Base-by-base conservation (phyloP, 2,888 invertebrate genomes). In the Xanthorhoe designata region DNA sequence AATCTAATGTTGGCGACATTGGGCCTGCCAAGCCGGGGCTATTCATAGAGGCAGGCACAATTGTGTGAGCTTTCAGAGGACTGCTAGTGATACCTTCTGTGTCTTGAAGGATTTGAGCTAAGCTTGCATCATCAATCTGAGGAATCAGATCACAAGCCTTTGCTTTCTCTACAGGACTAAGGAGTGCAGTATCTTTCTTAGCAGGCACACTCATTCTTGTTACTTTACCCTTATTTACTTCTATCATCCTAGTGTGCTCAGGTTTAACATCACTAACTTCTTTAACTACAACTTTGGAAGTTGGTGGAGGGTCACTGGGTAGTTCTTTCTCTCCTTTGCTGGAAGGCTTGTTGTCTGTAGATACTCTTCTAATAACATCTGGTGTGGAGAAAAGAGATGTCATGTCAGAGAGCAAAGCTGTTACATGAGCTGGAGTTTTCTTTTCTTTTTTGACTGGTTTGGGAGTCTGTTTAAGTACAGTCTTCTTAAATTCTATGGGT, bases 351-450 rank as follows among this genome's bases (percentile, higher is more conserved):
- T 81, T 85, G 61, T 94, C 94, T 51, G 94, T 91, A 61, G 94
- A 94, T 15, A 96, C 96, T 76, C 96, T 93, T 76, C 96, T 93
- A 65, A 96, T 96, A 61, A 97, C 96, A 91, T 97, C 97, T 18
- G 97, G 97, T 50, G 96, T 95, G 6, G 97, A 96, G 84, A 97
- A 97, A 65, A 97, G 86, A 45, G 96, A 96, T 65, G 96, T 94
- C 94, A 95, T 95, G 79, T 95, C 95, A 42, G 93, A 89, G 49
- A 94, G 87, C 76, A 90, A 87, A 73, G 86, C 94, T 62, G 94
- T 94, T 53, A 95, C 90, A 79, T 94, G 95, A 15, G 95, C 94
- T 17, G 95, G 95, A 35, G 94, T 94, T 81, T 95, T 96, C 69
- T 95, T 94, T 68, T 94, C 94, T 75, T 91, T 94, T 73, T 89